These are phyloP conservation scores for Bombus pyrosoma DNA, from an alignment of 1,140 invertebrate genomes.

Conservation along the genomic window DNA sequence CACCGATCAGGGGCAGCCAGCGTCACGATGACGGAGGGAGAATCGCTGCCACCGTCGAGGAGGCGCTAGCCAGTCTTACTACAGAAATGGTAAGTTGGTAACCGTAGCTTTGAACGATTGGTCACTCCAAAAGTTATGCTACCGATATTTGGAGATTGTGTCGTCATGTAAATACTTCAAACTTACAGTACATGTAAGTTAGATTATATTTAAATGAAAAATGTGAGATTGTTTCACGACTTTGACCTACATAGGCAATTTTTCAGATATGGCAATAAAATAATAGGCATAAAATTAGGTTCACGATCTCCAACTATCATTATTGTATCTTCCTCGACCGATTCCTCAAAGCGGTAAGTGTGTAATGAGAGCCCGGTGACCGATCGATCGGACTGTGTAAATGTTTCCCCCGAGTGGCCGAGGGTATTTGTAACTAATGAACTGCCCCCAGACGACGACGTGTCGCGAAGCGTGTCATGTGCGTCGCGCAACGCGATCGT, in stretches of 20 bases:
- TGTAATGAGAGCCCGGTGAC: constrained; percentile 32
- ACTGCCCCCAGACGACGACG: constrained; percentile 30
- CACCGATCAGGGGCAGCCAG: constrained; percentile 81
- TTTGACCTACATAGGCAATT: too few relatives aligned
- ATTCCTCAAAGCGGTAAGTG: constrained; percentile 58
- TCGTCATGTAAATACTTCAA: neutral
- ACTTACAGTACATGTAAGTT: neutral
- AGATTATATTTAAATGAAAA: too few relatives aligned
- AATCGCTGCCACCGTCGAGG: constrained; percentile 84
- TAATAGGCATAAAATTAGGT: neutral
- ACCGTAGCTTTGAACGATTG: constrained; percentile 47
- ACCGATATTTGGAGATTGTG: neutral
- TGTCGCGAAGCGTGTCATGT: neutral
- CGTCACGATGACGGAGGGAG: constrained; percentile 74
- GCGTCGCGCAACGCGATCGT: neutral
- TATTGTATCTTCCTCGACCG: constrained; percentile 25
- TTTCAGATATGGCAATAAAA: too few relatives aligned
- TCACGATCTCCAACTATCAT: constrained; percentile 10
- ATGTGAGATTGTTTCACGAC: too few relatives aligned
- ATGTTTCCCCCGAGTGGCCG: constrained; percentile 53
- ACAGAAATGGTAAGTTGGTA: constrained; percentile 89
- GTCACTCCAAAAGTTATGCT: constrained; percentile 25
- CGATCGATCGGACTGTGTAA: constrained; percentile 61
- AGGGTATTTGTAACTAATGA: constrained; percentile 58
- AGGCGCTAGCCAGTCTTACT: constrained; percentile 89